Evolutionary conservation across 2,888 invertebrate genomes (phyloP).

Genomic region (Frankliniella intonsa): DNA sequence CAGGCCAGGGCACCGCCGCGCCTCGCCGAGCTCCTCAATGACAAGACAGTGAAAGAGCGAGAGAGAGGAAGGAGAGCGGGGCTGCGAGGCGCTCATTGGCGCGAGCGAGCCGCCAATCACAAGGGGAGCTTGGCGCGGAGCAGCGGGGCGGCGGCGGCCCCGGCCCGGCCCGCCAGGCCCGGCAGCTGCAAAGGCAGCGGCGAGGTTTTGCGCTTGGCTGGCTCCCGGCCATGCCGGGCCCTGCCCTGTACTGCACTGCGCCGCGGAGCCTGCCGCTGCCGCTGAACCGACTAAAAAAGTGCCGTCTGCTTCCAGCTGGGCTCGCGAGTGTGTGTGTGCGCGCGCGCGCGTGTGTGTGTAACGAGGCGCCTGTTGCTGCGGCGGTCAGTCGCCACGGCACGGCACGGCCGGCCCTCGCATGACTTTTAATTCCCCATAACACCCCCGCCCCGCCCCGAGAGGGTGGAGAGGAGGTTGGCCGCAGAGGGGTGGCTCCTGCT

Average conservation of each 20-base stretch:
- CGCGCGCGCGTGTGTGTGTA: not conserved
- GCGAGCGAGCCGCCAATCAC: not conserved
- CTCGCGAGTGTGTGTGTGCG: not conserved
- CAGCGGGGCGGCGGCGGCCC: not conserved
- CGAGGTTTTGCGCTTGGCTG: constrained; percentile 9
- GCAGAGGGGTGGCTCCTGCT: not conserved
- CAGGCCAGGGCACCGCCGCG: too few species aligned
- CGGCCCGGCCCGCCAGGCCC: not conserved
- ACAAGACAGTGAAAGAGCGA: not conserved
- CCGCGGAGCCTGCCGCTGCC: not conserved
- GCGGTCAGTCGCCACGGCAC: not conserved
- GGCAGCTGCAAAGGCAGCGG: not conserved
- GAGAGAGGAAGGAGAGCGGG: not conserved
- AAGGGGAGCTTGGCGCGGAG: not conserved
- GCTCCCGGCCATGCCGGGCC: not conserved
- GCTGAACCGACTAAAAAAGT: not conserved
- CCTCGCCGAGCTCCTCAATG: too few species aligned
- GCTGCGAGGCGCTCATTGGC: not conserved
- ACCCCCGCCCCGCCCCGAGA: not conserved
- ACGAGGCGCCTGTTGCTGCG: not conserved
- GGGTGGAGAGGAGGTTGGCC: not conserved
- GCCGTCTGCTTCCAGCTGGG: too few species aligned
- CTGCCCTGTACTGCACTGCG: too few species aligned
- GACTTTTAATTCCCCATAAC: constrained; percentile 11
- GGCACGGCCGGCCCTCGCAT: not conserved